Base-by-base conservation (phyloP, 2,888 invertebrate genomes). In the Athalia rosae region DNA sequence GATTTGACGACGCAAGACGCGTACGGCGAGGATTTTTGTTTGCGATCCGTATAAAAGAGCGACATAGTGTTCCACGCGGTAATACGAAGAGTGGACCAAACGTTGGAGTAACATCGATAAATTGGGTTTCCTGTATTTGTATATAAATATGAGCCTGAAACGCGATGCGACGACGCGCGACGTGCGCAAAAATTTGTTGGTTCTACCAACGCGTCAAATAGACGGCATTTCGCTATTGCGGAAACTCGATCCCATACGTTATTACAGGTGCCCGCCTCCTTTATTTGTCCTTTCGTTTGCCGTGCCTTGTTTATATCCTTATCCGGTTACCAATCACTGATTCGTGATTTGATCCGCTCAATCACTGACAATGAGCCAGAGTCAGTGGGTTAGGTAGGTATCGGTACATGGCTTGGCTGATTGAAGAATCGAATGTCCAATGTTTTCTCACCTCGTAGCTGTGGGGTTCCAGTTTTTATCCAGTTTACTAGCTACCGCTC, bases 281-380 rank as follows among this genome's bases (percentile, higher is more conserved):
- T 76, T 50, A 50, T 76, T 76, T 76, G 61, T 63, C 62, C 53
- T 62, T 63, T 76, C 63, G 62, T 76, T 76, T 76, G 50, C 63
- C n/a, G 66, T 53, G 41, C n/a, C 63, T 61, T 47, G 73, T 48
- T 73, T 59, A 58, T 73, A 45, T 53, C 28, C 53, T 59, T 53
- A 48, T 59, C 58, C 45, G 47, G 59, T 28, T 28, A 45, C 71
- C 71, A 66, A 64, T 64, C 47, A 45, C n/a, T 45, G 66, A n/a
- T 64, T 47, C 45, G 47, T 64, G n/a, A 47, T 28, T 13, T 15
- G 69, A 69, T 28, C 47, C 41, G 15, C 48, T 15, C 59, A 59
- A 59, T 15, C 59, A 59, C 50, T 50, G 7, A 28, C 59, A 59
- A 50, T 50, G 7, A 28, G 28, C 28, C 28, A 28, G 28, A 28